Base-by-base conservation (phyloP, 2,113 vertebrate genomes). In the Sula dactylatra region DNA sequence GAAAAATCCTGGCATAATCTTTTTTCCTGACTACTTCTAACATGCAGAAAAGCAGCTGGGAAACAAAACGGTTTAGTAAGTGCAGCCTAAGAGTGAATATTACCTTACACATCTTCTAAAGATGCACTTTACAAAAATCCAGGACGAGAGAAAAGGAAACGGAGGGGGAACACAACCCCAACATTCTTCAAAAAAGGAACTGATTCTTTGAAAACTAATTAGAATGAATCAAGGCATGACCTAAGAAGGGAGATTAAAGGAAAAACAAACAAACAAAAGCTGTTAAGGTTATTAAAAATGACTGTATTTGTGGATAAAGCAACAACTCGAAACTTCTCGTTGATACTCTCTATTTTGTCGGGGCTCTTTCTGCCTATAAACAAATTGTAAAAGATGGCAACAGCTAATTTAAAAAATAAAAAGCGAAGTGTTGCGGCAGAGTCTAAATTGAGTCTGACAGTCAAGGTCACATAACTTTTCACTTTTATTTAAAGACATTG, bases 401-500 rank as follows among this genome's bases (percentile, higher is more conserved):
- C 52, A 84, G 94, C 97, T 97, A 95, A 98, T 98, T 98, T 97
- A 98, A 98, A 98, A 98, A 98, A 98, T 98, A 98, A 98, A 97
- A 97, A 77, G 95, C 74, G 7, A 97, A 98, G 96, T 97, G 95
- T 92, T 90, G 70, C 21, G 2, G 88, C n/a, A 7, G 78, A 78
- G 93, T 81, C 96, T 97, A 97, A 98, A 98, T 97, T 93, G 94
- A 97, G 83, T 96, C 93, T 98, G 98, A 98, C 98, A 98, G 97
- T 65, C 95, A 98, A 97, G 97, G 98, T 98, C 98, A 97, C 87
- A 76, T 79, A 97, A 97, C 97, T 97, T 98, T 97, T 94, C 97
- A 73, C 97, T 96, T 96, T 92, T 96, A 90, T 95, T 98, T 97
- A 97, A 96, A 96, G 96, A 91, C 59, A 65, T 90, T 38, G 95